Evolutionary conservation across 2,888 invertebrate species (phyloP).

Genomic region (Ditula angustiorana): DNA sequence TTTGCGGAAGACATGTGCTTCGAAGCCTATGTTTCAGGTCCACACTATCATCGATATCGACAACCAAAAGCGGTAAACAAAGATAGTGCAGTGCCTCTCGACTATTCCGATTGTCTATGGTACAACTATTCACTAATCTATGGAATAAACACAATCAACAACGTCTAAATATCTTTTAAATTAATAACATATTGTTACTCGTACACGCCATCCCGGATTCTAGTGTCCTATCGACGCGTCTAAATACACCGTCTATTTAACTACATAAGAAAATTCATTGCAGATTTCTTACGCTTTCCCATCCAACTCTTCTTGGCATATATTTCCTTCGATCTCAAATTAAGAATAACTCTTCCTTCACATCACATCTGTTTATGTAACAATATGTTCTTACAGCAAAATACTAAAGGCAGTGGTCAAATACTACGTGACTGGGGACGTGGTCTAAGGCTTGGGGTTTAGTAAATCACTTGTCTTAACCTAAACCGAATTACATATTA

Average conservation of each 20-base stretch:
- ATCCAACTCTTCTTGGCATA: neutral
- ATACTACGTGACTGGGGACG: conserved; percentile 22
- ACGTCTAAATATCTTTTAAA: conserved; percentile 44
- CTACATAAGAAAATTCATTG: conserved; percentile 22
- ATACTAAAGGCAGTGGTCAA: conserved; percentile 26
- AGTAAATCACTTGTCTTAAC: conserved; percentile 23
- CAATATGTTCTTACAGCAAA: conserved; percentile 36
- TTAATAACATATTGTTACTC: conserved; percentile 41
- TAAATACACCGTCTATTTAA: conserved; percentile 19
- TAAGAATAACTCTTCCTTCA: neutral
- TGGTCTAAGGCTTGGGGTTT: conserved; percentile 19
- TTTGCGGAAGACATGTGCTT: conserved; percentile 71
- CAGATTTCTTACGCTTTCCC: neutral
- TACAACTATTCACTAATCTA: conserved; percentile 28
- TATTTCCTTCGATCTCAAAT: neutral
- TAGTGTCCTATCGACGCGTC: conserved; percentile 29
- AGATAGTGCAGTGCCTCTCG: conserved; percentile 19
- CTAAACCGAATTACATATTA: neutral
- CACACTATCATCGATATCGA: conserved; percentile 15
- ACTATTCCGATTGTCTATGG: conserved; percentile 30
- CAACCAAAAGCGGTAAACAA: conserved; percentile 2
- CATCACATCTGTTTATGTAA: conserved; percentile 11
- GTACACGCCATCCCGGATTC: conserved; percentile 18
- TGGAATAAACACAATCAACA: conserved; percentile 41
- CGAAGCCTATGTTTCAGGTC: conserved; percentile 37